Conservation (phyloP, 1,140 invertebrate genomes). For the Caenorhabditis tropicalis region DNA sequence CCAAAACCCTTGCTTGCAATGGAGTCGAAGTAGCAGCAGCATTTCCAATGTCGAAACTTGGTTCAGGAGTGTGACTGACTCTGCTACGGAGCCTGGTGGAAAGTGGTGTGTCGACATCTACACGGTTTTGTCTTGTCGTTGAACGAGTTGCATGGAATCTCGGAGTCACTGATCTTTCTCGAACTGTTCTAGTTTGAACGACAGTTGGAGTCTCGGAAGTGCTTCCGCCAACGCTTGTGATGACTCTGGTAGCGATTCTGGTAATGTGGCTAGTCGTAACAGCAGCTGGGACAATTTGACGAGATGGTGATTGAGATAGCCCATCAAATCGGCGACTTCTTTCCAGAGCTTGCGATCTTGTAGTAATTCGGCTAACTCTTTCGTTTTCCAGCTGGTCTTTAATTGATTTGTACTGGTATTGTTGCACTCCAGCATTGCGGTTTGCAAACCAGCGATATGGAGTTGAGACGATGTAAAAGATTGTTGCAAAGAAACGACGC, state of each 20-base stretch:
- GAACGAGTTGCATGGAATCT: background rate
- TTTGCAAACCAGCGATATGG: background rate
- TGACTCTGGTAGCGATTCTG: background rate
- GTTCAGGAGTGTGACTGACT: background rate
- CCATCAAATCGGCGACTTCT: background rate
- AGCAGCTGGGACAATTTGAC: background rate
- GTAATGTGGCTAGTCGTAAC: background rate
- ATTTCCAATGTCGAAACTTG: background rate
- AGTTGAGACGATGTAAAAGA: background rate
- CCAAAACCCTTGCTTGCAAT: background rate
- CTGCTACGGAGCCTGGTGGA: background rate
- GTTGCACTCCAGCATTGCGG: background rate
- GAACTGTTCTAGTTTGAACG: background rate
- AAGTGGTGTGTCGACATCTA: background rate
- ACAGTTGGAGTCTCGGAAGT: background rate
- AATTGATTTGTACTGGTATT: background rate
- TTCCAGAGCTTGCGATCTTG: background rate
- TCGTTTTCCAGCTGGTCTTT: conserved; percentile 23
- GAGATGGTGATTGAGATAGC: background rate
- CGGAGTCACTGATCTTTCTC: background rate
- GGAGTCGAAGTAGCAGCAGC: background rate
- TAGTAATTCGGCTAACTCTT: conserved; percentile 9
- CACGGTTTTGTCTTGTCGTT: too few relatives aligned
- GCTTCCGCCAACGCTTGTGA: background rate
- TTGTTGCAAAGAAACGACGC: background rate